Evolutionary conservation across 2,888 invertebrate genomes (phyloP).

Genomic region (Clitarchus hookeri): DNA sequence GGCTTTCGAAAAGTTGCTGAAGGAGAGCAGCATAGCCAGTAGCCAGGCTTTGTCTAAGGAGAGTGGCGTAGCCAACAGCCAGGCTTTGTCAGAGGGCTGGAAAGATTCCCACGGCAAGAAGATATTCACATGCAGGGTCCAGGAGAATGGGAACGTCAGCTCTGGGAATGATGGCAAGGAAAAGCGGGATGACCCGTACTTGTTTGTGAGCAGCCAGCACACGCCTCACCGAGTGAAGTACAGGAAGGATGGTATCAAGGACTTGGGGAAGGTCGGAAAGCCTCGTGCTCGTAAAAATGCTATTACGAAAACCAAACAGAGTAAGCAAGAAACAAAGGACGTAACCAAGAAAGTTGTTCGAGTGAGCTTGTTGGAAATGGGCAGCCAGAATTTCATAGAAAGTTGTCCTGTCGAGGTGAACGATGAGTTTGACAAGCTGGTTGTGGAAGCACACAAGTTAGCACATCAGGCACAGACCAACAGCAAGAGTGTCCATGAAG

Average conservation of each 20-base stretch:
- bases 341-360: background rate
- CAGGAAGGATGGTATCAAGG: slow-evolving; percentile 18
- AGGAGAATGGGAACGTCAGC: background rate
- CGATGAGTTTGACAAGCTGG: slow-evolving; percentile 9
- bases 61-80: background rate
- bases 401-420: slow-evolving; percentile 17
- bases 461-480: background rate
- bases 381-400: background rate
- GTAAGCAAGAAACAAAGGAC: background rate
- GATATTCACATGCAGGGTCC: background rate
- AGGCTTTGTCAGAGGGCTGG: background rate
- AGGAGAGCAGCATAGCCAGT: background rate
- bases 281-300: background rate
- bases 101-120: background rate
- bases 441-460: background rate
- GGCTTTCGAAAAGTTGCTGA: background rate
- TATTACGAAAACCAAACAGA: background rate
- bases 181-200: background rate
- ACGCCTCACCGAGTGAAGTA: background rate
- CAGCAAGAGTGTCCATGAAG: background rate
- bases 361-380: background rate
- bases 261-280: background rate
- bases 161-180: background rate
- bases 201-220: slow-evolving; percentile 15
- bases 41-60: too few species aligned